Conservation (phyloP, 2,888 invertebrate species). For the Saturnia pavonia region DNA sequence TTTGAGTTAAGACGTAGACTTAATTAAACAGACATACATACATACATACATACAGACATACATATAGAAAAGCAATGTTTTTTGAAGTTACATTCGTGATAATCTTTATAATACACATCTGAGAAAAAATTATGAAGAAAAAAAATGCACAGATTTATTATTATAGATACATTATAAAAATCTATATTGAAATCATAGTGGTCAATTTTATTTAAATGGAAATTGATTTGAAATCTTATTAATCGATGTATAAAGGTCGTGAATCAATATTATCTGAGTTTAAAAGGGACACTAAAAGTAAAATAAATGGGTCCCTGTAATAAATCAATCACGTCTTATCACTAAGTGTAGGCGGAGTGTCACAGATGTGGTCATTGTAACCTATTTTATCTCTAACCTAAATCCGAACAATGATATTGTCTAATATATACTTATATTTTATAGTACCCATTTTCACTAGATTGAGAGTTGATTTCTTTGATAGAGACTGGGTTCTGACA, state of each 20-base stretch:
- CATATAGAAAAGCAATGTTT: too few species aligned
- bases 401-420: not conserved
- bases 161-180: not conserved
- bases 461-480: too few species aligned
- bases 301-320: conserved; percentile 3
- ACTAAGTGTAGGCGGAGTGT: not conserved
- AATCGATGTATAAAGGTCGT: not conserved
- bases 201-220: not conserved
- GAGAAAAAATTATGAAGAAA: too few species aligned
- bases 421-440: not conserved
- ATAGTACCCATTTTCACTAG: not conserved
- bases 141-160: too few species aligned
- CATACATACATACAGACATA: too few species aligned
- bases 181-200: too few species aligned
- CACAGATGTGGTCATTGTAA: conserved; percentile 5
- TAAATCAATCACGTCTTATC: conserved; percentile 5
- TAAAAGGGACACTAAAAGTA: not conserved
- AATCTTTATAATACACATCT: too few species aligned
- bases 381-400: conserved; percentile 7
- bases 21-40: too few species aligned
- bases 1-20: too few species aligned
- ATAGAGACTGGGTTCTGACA: too few species aligned
- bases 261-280: not conserved
- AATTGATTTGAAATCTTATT: not conserved
- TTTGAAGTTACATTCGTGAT: too few species aligned